Base-by-base conservation (phyloP, 2,888 invertebrate species). In the Stenodema calcarata region DNA sequence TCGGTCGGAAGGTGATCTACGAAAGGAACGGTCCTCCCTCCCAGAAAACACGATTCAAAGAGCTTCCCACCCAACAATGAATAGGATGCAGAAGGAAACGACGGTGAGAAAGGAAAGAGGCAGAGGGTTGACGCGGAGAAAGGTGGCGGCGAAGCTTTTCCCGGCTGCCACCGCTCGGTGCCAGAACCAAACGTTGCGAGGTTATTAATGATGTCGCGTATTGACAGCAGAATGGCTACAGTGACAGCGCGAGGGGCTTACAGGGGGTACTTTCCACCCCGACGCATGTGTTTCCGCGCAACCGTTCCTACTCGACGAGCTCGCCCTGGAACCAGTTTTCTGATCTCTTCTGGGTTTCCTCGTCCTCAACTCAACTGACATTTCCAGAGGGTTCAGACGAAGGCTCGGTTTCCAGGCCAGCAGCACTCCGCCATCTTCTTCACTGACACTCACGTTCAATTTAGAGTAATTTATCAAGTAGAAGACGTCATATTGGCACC, bases 151-250 rank as follows among this genome's bases (percentile, higher is more conserved):
- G n/a, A 76, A 70, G 44, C 41, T 82, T 78, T 82, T 82, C 41
- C 82, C 82, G 62, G 62, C 41, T 44, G 30, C 44, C 54, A 30
- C 47, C 47, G 30, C 30, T 69, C 44, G 78, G 47, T 84, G 84
- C 84, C 84, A 84, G 84, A 84, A 84, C 84, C 84, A 84, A 84
- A 84, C 54, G 84, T 75, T 62, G 84, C 41, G 42, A 47, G 47
- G 86, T 86, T 86, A 86, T 86, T 86, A 86, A 86, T 86, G 86
- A 80, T 80, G 79, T 86, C 86, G 86, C 86, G 86, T 86, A 86
- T 86, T 86, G 86, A 86, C 86, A 86, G 86, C 69, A 86, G 86
- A 86, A 86, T 86, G 79, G 86, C 41, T 35, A 12, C 69, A 79
- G 86, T 79, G 86, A 78, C 69, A 86, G 86, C 47, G 76, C 73